Base-by-base conservation (phyloP, 2,113 vertebrate species). In the Deroptyus accipitrinus region DNA sequence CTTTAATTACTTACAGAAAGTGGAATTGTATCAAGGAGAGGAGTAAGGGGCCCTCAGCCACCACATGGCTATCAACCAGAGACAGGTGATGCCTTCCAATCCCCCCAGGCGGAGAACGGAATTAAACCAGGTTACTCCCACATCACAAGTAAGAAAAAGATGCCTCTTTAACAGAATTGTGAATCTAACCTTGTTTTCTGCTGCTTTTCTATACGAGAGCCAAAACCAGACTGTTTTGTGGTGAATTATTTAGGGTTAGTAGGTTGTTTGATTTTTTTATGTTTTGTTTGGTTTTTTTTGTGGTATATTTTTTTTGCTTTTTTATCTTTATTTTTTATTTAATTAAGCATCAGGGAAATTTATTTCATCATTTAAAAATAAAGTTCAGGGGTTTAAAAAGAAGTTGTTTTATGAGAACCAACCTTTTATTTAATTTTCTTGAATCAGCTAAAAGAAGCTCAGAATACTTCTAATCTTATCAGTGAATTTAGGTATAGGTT, bases 41-140 rank as follows among this genome's bases (percentile, higher is more conserved):
- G 59, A 93, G 75, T 4, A 37, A 93, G 67, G 1, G 27, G 82
- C 85, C 69, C 90, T 82, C 66, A 89, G 90, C 84, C 81, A 25
- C 54, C 1, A 4, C 63, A 28, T 35, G 57, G 91, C 64, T 2
- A 81, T 85, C 75, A 86, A 37, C 84, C 49, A 42, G 73, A 54
- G 79, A n/a, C n/a, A 62, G 80, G 69, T 18, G 0, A 73, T n/a
- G 25, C 3, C 8, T 20, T 93, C 78, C 75, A 48, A 10, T 80
- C 72, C 92, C 93, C 88, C 64, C 94, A 28, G 94, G 95, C 85
- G 37, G 86, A 44, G n/a, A 62, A 69, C 31, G 63, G 95, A 94
- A 96, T 95, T 92, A 95, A 96, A 95, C 86, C 92, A 90, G 88
- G 86, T 92, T 94, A 90, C 94, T 93, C 95, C 92, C 80, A 67